Percentiles rank a stretch among this genome's conserved stretches.
These are phyloP conservation scores for Brachyistius frenatus DNA, from an alignment of 2,113 vertebrate species.

Conservation along the genomic window DNA sequence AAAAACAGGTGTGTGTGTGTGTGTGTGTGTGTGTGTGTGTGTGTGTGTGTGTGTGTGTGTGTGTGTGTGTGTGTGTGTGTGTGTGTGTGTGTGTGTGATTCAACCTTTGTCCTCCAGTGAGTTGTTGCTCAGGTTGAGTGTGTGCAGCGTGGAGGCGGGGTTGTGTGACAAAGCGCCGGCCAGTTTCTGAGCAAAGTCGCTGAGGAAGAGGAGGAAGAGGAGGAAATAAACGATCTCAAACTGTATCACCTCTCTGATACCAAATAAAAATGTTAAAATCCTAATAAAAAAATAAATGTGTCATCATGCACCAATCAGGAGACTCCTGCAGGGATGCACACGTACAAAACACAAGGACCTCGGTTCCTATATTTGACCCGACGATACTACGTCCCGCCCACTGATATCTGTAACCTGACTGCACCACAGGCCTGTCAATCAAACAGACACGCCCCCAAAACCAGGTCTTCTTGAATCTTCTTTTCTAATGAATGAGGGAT, in stretches of 20 bases:
- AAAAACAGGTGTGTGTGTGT: not conserved
- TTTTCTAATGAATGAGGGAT: too few species aligned
- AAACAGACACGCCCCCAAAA: too few species aligned
- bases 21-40: not conserved
- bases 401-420: too few species aligned
- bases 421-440: too few species aligned
- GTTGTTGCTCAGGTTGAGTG: slow-evolving; percentile 93
- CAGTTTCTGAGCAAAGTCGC: slow-evolving; percentile 96
- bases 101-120: slow-evolving; percentile 96
- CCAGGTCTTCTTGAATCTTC: too few species aligned
- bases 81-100: slow-evolving; percentile 1
- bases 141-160: slow-evolving; percentile 92
- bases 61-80: slow-evolving; percentile 26
- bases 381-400: too few species aligned
- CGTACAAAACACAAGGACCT: not conserved
- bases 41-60: not conserved
- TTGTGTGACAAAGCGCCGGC: slow-evolving; percentile 90
- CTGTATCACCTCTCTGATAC: too few species aligned
- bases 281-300: too few species aligned
- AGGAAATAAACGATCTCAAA: not conserved
- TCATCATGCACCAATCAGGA: too few species aligned
- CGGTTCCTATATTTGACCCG: not conserved
- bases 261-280: too few species aligned
- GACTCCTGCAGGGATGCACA: too few species aligned
- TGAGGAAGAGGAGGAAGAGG: slow-evolving; percentile 69